Conservation (phyloP, 1,140 invertebrate species). For the Leptoteleia sp. region DNA sequence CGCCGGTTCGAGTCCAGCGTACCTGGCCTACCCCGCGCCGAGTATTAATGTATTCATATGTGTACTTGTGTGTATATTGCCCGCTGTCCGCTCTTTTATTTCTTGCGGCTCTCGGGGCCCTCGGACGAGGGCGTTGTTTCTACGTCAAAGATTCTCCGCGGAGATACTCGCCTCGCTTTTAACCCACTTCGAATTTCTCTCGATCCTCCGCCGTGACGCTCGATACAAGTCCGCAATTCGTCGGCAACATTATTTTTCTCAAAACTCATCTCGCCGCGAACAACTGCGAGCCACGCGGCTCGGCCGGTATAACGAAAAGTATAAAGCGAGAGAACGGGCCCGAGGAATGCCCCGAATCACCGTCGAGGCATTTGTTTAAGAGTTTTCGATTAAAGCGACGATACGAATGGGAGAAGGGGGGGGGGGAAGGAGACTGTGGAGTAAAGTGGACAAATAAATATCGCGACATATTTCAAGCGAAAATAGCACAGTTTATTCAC, state of each 20-base stretch:
- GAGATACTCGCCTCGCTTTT: conserved; percentile 42
- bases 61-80: conserved; percentile 44
- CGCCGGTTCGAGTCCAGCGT: conserved; percentile 64
- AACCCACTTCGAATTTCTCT: conserved; percentile 55
- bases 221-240: conserved; percentile 5
- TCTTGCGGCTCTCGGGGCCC: conserved; percentile 24
- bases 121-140: conserved; percentile 57
- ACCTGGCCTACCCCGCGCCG: conserved; percentile 62
- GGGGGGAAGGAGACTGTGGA: no score
- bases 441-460: no score
- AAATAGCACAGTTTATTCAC: background rate
- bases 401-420: no score
- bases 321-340: no score
- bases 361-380: no score
- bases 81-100: conserved; percentile 19
- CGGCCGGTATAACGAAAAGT: no score
- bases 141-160: conserved; percentile 46
- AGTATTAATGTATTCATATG: conserved; percentile 65
- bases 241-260: background rate
- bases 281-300: no score
- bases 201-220: conserved; percentile 4
- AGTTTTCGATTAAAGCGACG: no score
- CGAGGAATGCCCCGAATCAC: no score
- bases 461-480: no score
- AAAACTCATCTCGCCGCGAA: background rate